phyloP scores from a whole-genome alignment of 2,797 vertebrate genomes.

The Forpus xanthops region DNA sequence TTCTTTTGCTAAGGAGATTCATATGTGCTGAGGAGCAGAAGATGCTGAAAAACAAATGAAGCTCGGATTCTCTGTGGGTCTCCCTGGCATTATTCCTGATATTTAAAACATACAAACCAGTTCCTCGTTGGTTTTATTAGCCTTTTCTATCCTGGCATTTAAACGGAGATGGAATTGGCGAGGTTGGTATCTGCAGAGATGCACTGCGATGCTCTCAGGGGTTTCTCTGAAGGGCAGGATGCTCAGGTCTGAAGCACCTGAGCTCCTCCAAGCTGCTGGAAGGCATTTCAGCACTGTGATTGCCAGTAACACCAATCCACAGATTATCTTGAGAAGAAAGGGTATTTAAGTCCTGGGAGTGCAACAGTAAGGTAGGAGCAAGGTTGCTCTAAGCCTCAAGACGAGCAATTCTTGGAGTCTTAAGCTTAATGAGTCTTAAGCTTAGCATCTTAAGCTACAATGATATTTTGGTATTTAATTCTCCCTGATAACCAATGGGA shows the following conservation, averaged over 20 bases:
- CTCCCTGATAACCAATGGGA: not conserved
- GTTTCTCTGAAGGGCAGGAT: not conserved
- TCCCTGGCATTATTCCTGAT: constrained; percentile 43
- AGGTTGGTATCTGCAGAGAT: not conserved
- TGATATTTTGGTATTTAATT: not conserved
- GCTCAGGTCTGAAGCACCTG: fast-evolving
- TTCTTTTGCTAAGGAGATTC: not conserved
- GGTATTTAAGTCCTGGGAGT: not conserved
- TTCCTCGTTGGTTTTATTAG: not conserved
- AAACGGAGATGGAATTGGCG: not conserved
- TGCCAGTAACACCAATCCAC: fast-evolving
- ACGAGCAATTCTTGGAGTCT: not conserved
- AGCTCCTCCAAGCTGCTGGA: not conserved
- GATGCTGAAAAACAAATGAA: constrained; percentile 42
- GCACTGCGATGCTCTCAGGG: not conserved
- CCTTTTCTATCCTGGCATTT: constrained; percentile 43
- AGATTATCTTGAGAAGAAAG: not conserved
- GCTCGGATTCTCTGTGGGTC: not conserved
- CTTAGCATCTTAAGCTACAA: not conserved
- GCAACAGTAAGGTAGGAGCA: not conserved
- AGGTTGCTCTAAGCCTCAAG: not conserved
- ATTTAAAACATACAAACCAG: not conserved
- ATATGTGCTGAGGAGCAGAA: not conserved
- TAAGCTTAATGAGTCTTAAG: not conserved
- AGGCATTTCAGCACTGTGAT: not conserved